Evolutionary conservation across 1,140 invertebrate species (phyloP).

Genomic region (Ostrea denselamellosa): DNA sequence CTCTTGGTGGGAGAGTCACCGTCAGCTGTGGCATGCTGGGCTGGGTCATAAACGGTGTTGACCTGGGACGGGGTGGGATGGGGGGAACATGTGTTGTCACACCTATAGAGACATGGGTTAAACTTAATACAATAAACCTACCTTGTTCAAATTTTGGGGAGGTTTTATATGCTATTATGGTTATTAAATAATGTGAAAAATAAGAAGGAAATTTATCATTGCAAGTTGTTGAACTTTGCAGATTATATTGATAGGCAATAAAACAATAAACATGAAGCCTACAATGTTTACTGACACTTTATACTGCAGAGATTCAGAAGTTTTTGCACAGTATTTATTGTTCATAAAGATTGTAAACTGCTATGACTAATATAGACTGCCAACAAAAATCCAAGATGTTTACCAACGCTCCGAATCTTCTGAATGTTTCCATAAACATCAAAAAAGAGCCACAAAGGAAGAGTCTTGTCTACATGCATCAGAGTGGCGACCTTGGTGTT

Average conservation of each 20-base stretch:
- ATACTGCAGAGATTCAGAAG: neutral
- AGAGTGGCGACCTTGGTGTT: conserved; percentile 88
- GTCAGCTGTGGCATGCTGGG: conserved; percentile 63
- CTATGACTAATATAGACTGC: neutral
- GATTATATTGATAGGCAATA: neutral
- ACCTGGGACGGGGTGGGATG: conserved; percentile 60
- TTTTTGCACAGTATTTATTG: neutral
- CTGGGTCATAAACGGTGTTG: conserved; percentile 62
- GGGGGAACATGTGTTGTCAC: conserved; percentile 60
- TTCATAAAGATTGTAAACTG: neutral
- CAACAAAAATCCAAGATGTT: conserved; percentile 29
- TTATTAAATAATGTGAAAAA: too few species aligned
- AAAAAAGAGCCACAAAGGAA: conserved; percentile 94
- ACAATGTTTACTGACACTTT: neutral
- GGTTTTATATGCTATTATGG: too few species aligned
- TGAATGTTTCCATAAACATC: conserved; percentile 97
- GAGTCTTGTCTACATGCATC: conserved; percentile 95
- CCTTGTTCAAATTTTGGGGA: too few species aligned
- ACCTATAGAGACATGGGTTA: conserved; percentile 51
- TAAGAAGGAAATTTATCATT: neutral
- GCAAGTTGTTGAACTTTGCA: neutral
- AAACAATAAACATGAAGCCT: neutral
- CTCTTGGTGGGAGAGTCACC: conserved; percentile 64
- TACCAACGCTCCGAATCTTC: conserved; percentile 87
- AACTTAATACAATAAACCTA: too few species aligned